A percentile compares a stretch with the other conserved stretches of the same genome.
These are phyloP conservation scores for Pheosia gnoma DNA, from an alignment of 2,888 invertebrate genomes.

Conservation along the genomic window DNA sequence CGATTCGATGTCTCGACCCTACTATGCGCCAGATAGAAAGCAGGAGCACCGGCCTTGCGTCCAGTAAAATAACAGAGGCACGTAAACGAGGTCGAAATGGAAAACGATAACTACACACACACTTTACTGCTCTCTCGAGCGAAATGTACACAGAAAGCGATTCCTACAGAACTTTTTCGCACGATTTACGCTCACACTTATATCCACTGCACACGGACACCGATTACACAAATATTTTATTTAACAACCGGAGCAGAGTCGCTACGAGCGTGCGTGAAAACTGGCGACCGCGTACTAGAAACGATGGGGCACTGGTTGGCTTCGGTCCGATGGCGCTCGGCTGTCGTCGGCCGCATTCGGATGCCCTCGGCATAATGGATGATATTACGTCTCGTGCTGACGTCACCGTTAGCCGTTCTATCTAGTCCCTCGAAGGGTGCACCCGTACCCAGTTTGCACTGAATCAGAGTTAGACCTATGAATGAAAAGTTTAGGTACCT, in stretches of 20 bases:
- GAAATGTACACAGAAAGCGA: constrained; percentile 31
- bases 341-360: constrained; percentile 58
- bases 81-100: constrained; percentile 72
- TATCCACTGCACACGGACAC: constrained; percentile 39
- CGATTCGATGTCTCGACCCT: constrained; percentile 59
- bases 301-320: constrained; percentile 74
- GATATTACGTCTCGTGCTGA: constrained; percentile 65
- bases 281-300: constrained; percentile 77
- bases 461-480: background rate
- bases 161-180: constrained; percentile 18
- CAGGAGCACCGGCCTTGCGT: constrained; percentile 55
- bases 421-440: constrained; percentile 21
- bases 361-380: constrained; percentile 65
- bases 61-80: constrained; percentile 57
- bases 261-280: constrained; percentile 59
- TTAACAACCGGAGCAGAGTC: constrained; percentile 37
- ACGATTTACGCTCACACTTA: constrained; percentile 23
- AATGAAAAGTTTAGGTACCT: constrained; percentile 1
- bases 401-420: constrained; percentile 62
- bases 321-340: constrained; percentile 64
- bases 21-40: constrained; percentile 60
- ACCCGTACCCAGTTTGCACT: constrained; percentile 4
- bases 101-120: constrained; percentile 55
- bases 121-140: constrained; percentile 56
- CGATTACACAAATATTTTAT: constrained; percentile 45